phyloP scores from a whole-genome alignment of 2,113 vertebrate genomes.

The Pelmatolapia mariae region DNA sequence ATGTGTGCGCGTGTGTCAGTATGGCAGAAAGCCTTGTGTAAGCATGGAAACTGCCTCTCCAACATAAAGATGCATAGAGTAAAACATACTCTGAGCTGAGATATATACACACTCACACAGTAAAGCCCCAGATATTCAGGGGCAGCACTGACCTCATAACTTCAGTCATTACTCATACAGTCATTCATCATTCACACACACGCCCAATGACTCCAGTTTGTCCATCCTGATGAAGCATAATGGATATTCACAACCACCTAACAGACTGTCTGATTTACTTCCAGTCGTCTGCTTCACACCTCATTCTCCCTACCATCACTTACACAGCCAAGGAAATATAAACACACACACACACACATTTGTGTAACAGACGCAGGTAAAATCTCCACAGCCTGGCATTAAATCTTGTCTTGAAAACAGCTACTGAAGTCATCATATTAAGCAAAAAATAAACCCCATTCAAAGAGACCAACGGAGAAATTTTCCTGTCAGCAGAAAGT shows the following conservation, averaged over 20 bases:
- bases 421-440: background rate
- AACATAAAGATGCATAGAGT: slow-evolving; percentile 42
- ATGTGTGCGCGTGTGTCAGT: background rate
- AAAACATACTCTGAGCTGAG: slow-evolving; percentile 3
- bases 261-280: slow-evolving; percentile 61
- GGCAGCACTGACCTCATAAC: slow-evolving; percentile 44
- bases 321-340: background rate
- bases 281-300: slow-evolving; percentile 43
- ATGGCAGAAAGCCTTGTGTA: slow-evolving; percentile 42
- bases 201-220: slow-evolving; percentile 38
- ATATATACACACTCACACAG: slow-evolving; percentile 8
- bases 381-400: background rate
- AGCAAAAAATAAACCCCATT: background rate
- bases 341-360: background rate
- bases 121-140: slow-evolving; percentile 15
- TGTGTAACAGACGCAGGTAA: background rate
- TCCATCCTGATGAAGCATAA: slow-evolving; percentile 47
- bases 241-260: slow-evolving; percentile 51
- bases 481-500: background rate
- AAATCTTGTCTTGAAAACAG: background rate
- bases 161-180: slow-evolving; percentile 38
- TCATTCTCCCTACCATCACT: background rate
- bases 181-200: slow-evolving; percentile 43
- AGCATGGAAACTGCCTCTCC: slow-evolving; percentile 23
- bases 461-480: background rate